A percentile compares a stretch with the other conserved stretches of the same genome.
phyloP scores from a whole-genome alignment of 2,888 invertebrate species.

The Philonicus albiceps region DNA sequence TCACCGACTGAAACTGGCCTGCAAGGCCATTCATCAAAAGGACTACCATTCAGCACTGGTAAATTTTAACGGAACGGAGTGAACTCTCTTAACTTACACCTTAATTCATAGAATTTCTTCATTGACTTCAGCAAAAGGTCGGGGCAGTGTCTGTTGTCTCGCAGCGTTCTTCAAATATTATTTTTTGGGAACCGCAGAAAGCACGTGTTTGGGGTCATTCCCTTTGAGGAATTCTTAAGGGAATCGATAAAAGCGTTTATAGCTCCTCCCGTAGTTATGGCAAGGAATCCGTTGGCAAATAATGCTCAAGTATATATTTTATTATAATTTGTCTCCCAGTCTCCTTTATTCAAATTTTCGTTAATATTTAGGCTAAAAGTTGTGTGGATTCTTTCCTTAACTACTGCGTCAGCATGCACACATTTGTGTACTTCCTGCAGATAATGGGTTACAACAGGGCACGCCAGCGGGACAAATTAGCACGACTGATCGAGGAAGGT shows the following conservation, averaged over 20 bases:
- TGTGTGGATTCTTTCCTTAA: conserved; percentile 88
- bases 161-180: conserved; percentile 86
- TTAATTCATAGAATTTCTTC: conserved; percentile 80
- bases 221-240: conserved; percentile 79
- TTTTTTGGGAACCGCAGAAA: conserved; percentile 67
- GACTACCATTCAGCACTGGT: conserved; percentile 86
- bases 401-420: conserved; percentile 77
- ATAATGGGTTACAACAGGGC: conserved; percentile 95
- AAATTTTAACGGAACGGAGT: conserved; percentile 53
- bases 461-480: conserved; percentile 92
- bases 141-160: conserved; percentile 88
- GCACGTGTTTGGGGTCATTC: conserved; percentile 61
- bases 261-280: conserved; percentile 85
- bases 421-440: conserved; percentile 85
- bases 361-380: conserved; percentile 74
- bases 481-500: conserved; percentile 83
- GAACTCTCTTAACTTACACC: conserved; percentile 14
- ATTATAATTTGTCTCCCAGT: too few relatives aligned
- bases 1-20: conserved; percentile 80
- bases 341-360: neutral
- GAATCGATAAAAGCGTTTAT: conserved; percentile 89
- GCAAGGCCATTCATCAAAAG: conserved; percentile 79
- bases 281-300: conserved; percentile 70
- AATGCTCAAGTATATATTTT: conserved; percentile 55
- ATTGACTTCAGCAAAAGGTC: conserved; percentile 88